phyloP scores from a whole-genome alignment of 2,888 invertebrate genomes.

The Cylindroiulus punctatus region DNA sequence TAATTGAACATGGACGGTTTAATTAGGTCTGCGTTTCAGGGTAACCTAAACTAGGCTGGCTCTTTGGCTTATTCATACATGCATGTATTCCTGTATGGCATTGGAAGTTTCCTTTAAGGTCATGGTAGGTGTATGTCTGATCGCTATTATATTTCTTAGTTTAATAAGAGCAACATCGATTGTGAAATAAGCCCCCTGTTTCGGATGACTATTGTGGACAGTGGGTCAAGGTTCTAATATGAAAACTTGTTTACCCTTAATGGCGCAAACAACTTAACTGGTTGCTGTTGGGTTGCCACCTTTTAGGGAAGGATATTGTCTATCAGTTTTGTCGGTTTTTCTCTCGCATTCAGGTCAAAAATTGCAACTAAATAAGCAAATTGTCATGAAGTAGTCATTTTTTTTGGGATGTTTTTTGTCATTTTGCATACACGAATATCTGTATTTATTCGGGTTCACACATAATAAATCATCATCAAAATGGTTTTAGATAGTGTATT shows the following conservation, averaged over 20 bases:
- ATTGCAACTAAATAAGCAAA: too few relatives aligned
- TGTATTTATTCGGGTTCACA: too few relatives aligned
- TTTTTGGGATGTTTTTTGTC: too few relatives aligned
- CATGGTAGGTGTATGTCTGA: slow-evolving; percentile 10
- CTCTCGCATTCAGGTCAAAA: too few relatives aligned
- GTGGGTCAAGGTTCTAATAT: slow-evolving; percentile 43
- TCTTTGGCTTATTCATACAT: neutral
- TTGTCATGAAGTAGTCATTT: too few relatives aligned
- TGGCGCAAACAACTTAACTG: neutral
- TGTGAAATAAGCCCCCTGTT: slow-evolving; percentile 19
- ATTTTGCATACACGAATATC: too few relatives aligned
- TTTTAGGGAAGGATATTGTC: too few relatives aligned
- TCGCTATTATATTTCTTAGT: slow-evolving; percentile 36
- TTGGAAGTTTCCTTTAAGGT: slow-evolving; percentile 31
- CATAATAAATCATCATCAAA: too few relatives aligned
- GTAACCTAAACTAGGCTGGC: slow-evolving; percentile 24
- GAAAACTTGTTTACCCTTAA: slow-evolving; percentile 14
- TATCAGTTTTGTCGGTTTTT: too few relatives aligned
- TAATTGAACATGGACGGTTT: neutral
- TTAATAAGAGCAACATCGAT: slow-evolving; percentile 28
- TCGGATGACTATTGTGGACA: slow-evolving; percentile 26
- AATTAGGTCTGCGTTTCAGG: slow-evolving; percentile 42
- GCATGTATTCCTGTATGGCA: neutral
- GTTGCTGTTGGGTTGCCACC: neutral
- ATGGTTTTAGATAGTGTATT: too few relatives aligned